These are phyloP conservation scores for Tonatia bakeri DNA, from an alignment of 2,113 vertebrate species.

Conservation along the genomic window DNA sequence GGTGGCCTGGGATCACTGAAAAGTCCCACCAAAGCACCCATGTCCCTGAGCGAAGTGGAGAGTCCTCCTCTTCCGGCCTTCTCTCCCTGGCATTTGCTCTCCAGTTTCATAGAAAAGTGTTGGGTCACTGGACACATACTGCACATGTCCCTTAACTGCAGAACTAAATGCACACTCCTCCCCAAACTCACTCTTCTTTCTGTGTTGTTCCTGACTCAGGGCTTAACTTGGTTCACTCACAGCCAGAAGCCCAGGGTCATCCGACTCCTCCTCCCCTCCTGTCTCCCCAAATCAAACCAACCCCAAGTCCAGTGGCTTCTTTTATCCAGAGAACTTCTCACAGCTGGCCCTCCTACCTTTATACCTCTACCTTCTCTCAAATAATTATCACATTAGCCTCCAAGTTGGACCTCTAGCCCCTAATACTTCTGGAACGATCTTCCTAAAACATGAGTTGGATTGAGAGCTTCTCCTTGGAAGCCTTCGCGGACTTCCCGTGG, in stretches of 20 bases:
- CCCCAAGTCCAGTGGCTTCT: neutral
- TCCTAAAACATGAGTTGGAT: neutral
- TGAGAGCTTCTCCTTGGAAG: neutral
- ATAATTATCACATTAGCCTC: neutral
- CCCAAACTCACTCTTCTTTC: neutral
- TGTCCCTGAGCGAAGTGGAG: neutral
- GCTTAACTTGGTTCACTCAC: neutral
- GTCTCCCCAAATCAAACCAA: neutral
- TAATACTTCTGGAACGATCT: neutral
- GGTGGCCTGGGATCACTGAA: neutral
- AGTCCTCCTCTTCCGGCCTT: neutral
- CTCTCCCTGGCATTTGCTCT: neutral
- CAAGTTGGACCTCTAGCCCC: neutral
- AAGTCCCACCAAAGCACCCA: neutral
- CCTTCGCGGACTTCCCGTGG: accelerated
- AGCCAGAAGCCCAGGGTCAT: neutral
- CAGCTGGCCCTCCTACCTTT: neutral
- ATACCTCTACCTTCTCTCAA: neutral
- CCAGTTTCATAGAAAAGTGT: neutral
- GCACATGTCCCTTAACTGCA: neutral
- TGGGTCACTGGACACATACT: neutral
- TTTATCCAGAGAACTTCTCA: neutral
- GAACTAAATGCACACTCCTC: neutral
- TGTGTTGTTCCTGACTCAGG: neutral
- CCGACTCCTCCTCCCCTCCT: neutral